These are phyloP conservation scores for Heliconius aoede DNA, from an alignment of 2,888 invertebrate genomes.

Conservation along the genomic window DNA sequence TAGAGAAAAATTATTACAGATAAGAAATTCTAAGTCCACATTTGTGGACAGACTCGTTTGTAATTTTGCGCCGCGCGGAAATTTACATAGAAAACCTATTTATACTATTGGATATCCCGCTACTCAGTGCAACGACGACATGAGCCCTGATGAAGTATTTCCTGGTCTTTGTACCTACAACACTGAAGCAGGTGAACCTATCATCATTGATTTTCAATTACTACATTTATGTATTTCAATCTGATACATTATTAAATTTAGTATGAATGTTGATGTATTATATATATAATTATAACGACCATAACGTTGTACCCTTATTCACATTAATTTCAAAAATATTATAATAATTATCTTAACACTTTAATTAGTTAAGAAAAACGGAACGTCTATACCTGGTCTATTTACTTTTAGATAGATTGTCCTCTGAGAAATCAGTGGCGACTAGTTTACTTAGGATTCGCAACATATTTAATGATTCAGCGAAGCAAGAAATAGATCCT, in stretches of 20 bases:
- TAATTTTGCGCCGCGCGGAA: constrained; percentile 74
- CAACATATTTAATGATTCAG: constrained; percentile 64
- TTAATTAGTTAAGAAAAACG: constrained; percentile 6
- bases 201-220: constrained; percentile 12
- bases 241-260: too few species aligned
- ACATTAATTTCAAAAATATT: background rate
- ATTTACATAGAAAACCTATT: constrained; percentile 65
- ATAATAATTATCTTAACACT: background rate
- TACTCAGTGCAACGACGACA: constrained; percentile 64
- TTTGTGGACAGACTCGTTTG: constrained; percentile 70
- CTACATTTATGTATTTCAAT: background rate
- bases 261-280: background rate
- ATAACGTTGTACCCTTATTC: background rate
- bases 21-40: constrained; percentile 39
- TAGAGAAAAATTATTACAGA: constrained; percentile 32
- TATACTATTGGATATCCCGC: constrained; percentile 69
- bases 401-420: constrained; percentile 53
- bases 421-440: constrained; percentile 50
- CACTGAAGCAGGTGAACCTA: constrained; percentile 40
- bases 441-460: constrained; percentile 68
- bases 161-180: constrained; percentile 58
- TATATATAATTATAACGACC: background rate
- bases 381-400: background rate
- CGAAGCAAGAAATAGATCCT: constrained; percentile 65
- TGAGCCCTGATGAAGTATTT: constrained; percentile 55